These are phyloP conservation scores for Triops longicaudatus DNA, from an alignment of 1,140 invertebrate species.

Conservation along the genomic window DNA sequence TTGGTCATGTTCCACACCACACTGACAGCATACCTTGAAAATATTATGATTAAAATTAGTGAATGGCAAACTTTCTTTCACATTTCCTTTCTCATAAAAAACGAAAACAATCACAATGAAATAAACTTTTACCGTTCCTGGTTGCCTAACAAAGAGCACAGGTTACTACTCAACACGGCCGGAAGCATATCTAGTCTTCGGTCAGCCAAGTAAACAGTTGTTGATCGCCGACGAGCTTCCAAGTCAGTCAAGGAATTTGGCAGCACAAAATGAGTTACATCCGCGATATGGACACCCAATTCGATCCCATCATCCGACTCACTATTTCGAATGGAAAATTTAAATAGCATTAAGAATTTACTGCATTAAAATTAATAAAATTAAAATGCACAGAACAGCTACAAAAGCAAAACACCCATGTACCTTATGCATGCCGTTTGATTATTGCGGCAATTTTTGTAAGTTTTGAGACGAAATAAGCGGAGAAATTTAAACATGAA, in stretches of 20 bases:
- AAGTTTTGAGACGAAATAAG: no score
- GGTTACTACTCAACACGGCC: constrained; percentile 43
- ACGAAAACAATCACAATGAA: no score
- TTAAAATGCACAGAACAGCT: no score
- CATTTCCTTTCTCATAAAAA: no score
- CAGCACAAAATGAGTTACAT: neutral
- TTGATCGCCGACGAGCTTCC: constrained; percentile 40
- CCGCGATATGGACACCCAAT: neutral
- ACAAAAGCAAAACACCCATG: no score
- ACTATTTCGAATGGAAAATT: neutral
- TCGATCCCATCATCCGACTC: neutral
- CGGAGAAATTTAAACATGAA: neutral
- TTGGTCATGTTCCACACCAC: constrained; percentile 42
- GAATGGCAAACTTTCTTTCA: no score
- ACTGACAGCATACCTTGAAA: constrained; percentile 42
- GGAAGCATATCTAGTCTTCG: constrained; percentile 48
- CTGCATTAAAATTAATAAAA: no score
- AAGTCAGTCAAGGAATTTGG: constrained; percentile 22
- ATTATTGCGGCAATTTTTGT: no score
- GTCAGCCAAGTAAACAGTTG: constrained; percentile 44
- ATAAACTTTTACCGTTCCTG: constrained; percentile 41
- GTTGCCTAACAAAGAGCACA: constrained; percentile 43
- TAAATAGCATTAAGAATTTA: neutral
- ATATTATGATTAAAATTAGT: no score
- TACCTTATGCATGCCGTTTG: no score